These are phyloP conservation scores for Ceratosolen solmsi DNA, from an alignment of 1,140 invertebrate species.

Conservation along the genomic window DNA sequence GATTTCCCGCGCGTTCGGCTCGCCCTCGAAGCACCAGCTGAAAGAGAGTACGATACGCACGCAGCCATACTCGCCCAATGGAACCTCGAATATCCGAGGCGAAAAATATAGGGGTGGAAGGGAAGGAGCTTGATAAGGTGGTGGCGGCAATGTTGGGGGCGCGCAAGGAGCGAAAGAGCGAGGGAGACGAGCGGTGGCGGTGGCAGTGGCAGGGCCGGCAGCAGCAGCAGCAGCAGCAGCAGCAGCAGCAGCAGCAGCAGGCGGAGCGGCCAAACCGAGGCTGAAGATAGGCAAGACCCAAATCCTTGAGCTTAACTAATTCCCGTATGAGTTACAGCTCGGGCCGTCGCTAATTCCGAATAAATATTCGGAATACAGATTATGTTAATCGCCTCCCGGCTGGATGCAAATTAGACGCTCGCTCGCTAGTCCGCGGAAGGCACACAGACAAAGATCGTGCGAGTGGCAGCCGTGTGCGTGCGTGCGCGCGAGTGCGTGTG, in stretches of 20 bases:
- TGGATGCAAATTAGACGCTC: constrained; percentile 48
- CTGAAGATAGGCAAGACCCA: constrained; percentile 69
- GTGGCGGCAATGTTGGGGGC: neutral
- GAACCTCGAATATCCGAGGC: constrained; percentile 1
- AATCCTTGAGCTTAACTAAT: constrained; percentile 73
- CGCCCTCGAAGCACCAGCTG: no score
- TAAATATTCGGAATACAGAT: constrained; percentile 75
- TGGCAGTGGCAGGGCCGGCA: neutral
- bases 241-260: neutral
- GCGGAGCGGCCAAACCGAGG: neutral
- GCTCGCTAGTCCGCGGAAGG: constrained; percentile 12
- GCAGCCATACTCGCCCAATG: no score
- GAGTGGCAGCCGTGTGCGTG: no score
- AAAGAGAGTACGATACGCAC: no score
- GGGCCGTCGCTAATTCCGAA: constrained; percentile 71
- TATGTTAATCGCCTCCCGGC: constrained; percentile 69
- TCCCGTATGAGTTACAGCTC: constrained; percentile 70
- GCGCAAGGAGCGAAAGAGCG: constrained; percentile 3
- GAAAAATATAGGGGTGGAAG: neutral
- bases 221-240: neutral
- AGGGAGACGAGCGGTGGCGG: neutral
- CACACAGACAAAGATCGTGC: neutral
- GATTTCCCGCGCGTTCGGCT: no score
- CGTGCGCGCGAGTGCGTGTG: neutral
- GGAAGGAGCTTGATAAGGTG: constrained; percentile 21